Evolutionary conservation across 2,797 vertebrate genomes (phyloP).

Genomic region (Aplochiton taeniatus): DNA sequence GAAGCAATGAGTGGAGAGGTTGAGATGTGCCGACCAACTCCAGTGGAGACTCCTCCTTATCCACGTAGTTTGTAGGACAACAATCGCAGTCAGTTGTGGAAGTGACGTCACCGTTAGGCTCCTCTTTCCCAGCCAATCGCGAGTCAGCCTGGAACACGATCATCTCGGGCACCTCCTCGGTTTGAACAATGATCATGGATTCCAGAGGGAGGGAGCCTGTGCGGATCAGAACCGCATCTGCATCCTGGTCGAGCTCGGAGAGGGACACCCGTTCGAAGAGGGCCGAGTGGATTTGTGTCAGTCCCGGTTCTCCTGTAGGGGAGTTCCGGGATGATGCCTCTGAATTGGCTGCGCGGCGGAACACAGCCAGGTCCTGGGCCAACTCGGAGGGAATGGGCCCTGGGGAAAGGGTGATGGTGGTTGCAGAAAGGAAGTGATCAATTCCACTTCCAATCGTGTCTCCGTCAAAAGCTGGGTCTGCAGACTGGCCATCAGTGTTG

Average conservation of each 20-base stretch:
- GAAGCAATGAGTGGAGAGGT: neutral
- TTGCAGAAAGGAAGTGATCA: constrained; percentile 9
- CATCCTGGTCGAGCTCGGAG: neutral
- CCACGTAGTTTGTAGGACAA: neutral
- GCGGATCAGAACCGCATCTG: constrained; percentile 13
- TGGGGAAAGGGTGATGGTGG: constrained; percentile 7
- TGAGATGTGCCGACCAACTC: neutral
- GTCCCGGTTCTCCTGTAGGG: neutral
- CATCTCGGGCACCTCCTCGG: constrained; percentile 9
- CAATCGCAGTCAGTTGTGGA: neutral
- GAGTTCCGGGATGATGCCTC: neutral
- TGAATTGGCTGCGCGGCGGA: constrained; percentile 6
- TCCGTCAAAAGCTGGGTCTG: neutral
- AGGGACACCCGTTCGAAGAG: constrained; percentile 14
- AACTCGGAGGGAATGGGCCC: constrained; percentile 3
- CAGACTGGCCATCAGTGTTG: neutral
- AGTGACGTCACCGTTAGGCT: neutral
- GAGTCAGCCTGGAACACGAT: constrained; percentile 22
- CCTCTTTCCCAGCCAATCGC: neutral
- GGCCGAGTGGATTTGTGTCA: neutral
- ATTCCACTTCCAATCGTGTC: neutral
- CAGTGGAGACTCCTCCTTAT: neutral
- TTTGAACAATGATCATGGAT: constrained; percentile 16
- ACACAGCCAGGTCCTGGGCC: constrained; percentile 16
- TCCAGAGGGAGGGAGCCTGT: constrained; percentile 5